Evolutionary conservation across 2,797 vertebrate species (phyloP), one percentile per base, ranked within the genome.

Genomic region (Anomalospiza imberbis): DNA sequence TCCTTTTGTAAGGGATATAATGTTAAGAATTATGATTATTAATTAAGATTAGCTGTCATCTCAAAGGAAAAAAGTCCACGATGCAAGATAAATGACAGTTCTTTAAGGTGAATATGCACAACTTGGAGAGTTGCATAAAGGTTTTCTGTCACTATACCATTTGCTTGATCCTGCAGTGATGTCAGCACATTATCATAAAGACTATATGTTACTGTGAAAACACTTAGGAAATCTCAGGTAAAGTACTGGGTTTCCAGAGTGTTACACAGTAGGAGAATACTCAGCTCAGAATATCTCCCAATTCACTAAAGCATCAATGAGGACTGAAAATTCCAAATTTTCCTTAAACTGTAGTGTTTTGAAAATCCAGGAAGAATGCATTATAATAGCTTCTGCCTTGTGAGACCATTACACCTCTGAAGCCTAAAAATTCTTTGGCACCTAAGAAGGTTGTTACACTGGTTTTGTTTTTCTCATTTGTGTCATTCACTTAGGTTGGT

Each of bases 341-440:
- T 67, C 32, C 55, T 80, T 68, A 55, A 70, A 70, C 20, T 51
- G 14, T 72, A 58, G 5, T 62, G 9, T 54, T 93, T 22, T 77
- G 61, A 85, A 82, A 77, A 63, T 78, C 22, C 53, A 8, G 55
- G 58, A 66, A 60, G 66, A 62, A 58, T 34, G 18, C 44, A 19
- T 6, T 42, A 3, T n/a, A 29, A 9, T 34, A n/a, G 20, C 7
- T 54, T 76, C 18, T 89, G 45, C 21, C 45, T 88, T 54, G 10
- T 82, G 67, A 85, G 57, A 45, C 18, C 6, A 8, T 55, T 81
- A 29, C 21, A 53, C 47, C n/a, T 65, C 32, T 88, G 54, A 86
- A 80, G 45, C 54, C 12, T 81, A 71, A 79, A 95, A 94, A 87
- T 93, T 93, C 85, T 93, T 95, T 94, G 93, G 88, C 93, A 88